phyloP scores from a whole-genome alignment of 2,113 vertebrate genomes.

The Ancistrus triradiatus region DNA sequence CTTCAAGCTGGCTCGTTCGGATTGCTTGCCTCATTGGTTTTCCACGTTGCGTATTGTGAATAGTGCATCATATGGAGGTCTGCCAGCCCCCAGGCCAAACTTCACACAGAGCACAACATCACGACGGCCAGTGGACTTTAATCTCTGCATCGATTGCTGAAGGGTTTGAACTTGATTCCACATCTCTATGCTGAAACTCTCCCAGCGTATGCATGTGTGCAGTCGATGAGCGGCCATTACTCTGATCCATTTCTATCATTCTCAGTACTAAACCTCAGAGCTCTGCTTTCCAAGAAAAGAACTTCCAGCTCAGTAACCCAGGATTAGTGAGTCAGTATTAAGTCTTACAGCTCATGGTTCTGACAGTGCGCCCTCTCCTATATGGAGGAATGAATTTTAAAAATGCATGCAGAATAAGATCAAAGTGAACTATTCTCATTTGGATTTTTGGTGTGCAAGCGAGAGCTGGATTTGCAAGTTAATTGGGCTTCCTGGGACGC shows the following conservation, averaged over 20 bases:
- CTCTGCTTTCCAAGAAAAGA: constrained; percentile 45
- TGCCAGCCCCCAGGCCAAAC: not conserved
- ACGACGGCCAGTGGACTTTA: constrained; percentile 24
- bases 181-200: constrained; percentile 42
- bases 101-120: constrained; percentile 4
- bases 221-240: constrained; percentile 48
- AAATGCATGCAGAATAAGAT: constrained; percentile 6
- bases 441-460: constrained; percentile 9
- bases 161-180: constrained; percentile 47
- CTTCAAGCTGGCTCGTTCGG: too few relatives aligned
- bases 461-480: constrained; percentile 8
- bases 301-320: constrained; percentile 31
- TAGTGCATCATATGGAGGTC: not conserved
- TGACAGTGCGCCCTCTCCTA: not conserved
- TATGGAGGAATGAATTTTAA: not conserved
- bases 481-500: constrained; percentile 9
- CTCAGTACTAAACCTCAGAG: constrained; percentile 28
- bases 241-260: constrained; percentile 42
- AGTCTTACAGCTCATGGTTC: constrained; percentile 25
- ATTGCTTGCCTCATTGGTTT: too few relatives aligned
- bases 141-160: constrained; percentile 50
- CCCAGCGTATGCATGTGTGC: constrained; percentile 37
- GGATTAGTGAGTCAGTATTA: constrained; percentile 56
- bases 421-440: constrained; percentile 14
- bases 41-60: not conserved